Evolutionary conservation across 2,797 vertebrate species (phyloP).

Genomic region (Glossophaga mutica): DNA sequence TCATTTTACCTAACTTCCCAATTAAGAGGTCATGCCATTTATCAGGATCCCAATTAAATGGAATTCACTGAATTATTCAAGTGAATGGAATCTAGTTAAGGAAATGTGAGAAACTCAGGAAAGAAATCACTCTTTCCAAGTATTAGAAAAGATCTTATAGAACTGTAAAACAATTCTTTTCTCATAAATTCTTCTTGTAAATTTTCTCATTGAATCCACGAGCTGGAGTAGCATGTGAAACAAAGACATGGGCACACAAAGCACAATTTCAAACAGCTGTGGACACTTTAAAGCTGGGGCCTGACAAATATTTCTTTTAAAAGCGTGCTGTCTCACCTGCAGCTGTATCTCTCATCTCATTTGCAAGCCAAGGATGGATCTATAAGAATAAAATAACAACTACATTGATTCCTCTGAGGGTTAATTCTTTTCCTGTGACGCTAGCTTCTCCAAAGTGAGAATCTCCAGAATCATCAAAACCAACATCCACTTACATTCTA

Average conservation of each 20-base stretch:
- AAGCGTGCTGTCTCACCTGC: constrained; percentile 54
- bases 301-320: neutral
- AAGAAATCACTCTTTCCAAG: neutral
- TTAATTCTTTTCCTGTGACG: neutral
- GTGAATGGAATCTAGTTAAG: constrained; percentile 15
- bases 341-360: constrained; percentile 27
- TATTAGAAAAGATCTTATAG: constrained; percentile 28
- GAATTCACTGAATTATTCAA: constrained; percentile 61
- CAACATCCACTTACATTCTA: neutral
- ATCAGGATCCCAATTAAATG: constrained; percentile 54
- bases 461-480: constrained; percentile 33
- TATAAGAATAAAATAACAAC: constrained; percentile 55
- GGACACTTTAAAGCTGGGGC: constrained; percentile 11
- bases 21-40: constrained; percentile 50
- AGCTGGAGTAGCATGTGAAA: constrained; percentile 11
- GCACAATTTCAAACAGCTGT: constrained; percentile 57
- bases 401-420: neutral
- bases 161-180: constrained; percentile 26
- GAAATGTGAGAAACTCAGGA: neutral
- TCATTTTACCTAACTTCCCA: constrained; percentile 41
- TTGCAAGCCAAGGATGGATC: constrained; percentile 1
- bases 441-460: neutral
- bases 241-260: constrained; percentile 23
- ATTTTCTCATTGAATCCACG: neutral
- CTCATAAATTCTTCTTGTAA: constrained; percentile 18